These are phyloP conservation scores for Zeuzera pyrina DNA, from an alignment of 2,888 invertebrate genomes.

Conservation along the genomic window DNA sequence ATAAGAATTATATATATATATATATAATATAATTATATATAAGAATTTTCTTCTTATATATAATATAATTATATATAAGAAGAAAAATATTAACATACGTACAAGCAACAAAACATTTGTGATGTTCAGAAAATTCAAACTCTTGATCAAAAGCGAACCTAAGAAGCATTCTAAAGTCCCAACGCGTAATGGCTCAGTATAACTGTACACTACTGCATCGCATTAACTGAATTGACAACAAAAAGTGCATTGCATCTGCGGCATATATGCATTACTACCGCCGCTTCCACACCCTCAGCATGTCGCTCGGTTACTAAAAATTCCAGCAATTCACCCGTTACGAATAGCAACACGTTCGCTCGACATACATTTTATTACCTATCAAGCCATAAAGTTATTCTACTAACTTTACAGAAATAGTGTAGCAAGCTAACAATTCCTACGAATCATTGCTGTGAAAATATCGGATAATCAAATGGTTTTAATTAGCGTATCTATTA, in stretches of 20 bases:
- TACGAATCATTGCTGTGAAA: too few relatives aligned
- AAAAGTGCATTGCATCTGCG: constrained; percentile 29
- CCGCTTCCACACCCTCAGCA: constrained; percentile 8
- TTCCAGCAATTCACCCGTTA: not conserved
- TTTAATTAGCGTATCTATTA: constrained; percentile 1
- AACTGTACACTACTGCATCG: constrained; percentile 40
- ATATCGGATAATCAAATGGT: too few relatives aligned
- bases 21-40: too few relatives aligned
- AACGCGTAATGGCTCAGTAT: constrained; percentile 8
- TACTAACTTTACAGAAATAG: too few relatives aligned
- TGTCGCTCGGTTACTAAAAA: not conserved
- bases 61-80: too few relatives aligned
- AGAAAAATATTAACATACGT: too few relatives aligned
- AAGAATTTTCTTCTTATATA: too few relatives aligned
- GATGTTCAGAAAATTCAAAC: too few relatives aligned
- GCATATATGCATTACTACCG: constrained; percentile 21
- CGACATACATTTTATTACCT: constrained; percentile 13
- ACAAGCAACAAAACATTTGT: too few relatives aligned
- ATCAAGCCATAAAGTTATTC: constrained; percentile 7
- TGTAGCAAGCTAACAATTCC: constrained; percentile 8
- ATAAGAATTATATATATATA: too few relatives aligned
- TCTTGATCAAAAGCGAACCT: too few relatives aligned
- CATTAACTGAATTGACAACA: constrained; percentile 34
- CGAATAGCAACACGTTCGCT: constrained; percentile 11
- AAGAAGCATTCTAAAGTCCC: too few relatives aligned